Evolutionary conservation across 2,888 invertebrate species (phyloP).

Genomic region (Xylota sylvarum): DNA sequence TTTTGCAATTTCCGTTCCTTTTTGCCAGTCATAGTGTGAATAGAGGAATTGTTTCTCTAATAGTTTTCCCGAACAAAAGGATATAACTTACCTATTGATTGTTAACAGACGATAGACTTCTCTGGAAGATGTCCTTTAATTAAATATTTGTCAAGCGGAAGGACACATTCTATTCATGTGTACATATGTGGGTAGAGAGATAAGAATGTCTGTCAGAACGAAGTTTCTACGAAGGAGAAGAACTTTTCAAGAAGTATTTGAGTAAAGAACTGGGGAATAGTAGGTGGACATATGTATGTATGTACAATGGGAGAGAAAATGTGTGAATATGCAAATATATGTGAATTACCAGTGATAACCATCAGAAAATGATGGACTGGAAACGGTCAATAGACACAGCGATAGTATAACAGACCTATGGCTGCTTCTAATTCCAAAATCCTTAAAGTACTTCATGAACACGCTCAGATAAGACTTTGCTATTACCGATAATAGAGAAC

Average conservation of each 20-base stretch:
- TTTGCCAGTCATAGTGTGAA: slow-evolving; percentile 7
- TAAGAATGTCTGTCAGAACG: slow-evolving; percentile 22
- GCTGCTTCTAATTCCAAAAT: too few relatives aligned
- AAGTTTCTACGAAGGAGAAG: slow-evolving; percentile 1
- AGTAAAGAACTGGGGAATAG: too few relatives aligned
- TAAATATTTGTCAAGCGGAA: slow-evolving; percentile 62
- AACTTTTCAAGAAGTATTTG: slow-evolving; percentile 1
- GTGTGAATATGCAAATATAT: too few relatives aligned
- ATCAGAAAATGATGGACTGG: too few relatives aligned
- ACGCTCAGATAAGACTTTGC: too few relatives aligned
- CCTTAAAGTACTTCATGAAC: too few relatives aligned
- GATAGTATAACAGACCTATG: too few relatives aligned
- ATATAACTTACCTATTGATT: slow-evolving; percentile 57
- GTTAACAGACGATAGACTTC: slow-evolving; percentile 43
- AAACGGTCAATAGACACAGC: too few relatives aligned
- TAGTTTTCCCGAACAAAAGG: slow-evolving; percentile 62
- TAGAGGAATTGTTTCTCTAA: slow-evolving; percentile 18
- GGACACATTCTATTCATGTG: slow-evolving; percentile 47
- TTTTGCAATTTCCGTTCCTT: slow-evolving; percentile 71
- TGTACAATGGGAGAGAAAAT: too few relatives aligned
- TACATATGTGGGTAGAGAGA: slow-evolving; percentile 22
- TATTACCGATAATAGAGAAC: too few relatives aligned
- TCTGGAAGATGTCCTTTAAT: slow-evolving; percentile 64
- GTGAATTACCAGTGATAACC: too few relatives aligned
- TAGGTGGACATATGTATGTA: too few relatives aligned